Base-by-base conservation (phyloP, 2,113 vertebrate genomes). In the Cathartes aura region DNA sequence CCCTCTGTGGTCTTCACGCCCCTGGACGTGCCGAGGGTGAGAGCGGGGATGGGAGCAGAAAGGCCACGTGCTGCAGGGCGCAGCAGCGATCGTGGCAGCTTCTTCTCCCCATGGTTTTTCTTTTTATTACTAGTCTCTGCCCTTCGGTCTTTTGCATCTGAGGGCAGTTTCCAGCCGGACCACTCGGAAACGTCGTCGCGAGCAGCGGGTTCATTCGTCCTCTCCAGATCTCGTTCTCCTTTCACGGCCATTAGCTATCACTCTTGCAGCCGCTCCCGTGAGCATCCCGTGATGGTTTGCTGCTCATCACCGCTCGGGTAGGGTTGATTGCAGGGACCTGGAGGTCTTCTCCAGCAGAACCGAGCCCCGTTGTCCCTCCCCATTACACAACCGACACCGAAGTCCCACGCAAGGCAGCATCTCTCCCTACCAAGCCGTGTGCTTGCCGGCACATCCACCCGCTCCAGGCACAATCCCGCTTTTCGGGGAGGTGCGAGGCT, bases 381-480 rank as follows among this genome's bases (percentile, higher is more conserved):
- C 1, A 0, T 82, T 27, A 40, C 59, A 23, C 60, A 32, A 11
- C 32, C 1, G 2, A 19, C 58, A 13, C 79, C 3, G 0, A 48
- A n/a, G 19, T 45, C 42, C 58, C 56, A 5, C 0, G 0, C 58
- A 32, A 17, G 18, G 43, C 86, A 84, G 24, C 73, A 5, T 8
- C 70, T 70, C 24, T 38, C 71, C 52, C 15, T 7, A 2, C 50
- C 26, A 18, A 34, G 16, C 32, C 24, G 0, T 0, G 1, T 50
- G 40, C 67, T 52, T 6, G 0, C 12, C 3, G 0, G 52, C 45
- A 45, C 82, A 12, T 8, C 63, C 63, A 15, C 24, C 40, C 26
- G 0, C 27, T 4, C 11, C 0, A 1, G 52, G 4, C 52, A 8
- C 0, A 0, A 27, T 29, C 66, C 66, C 3, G 0, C 11, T n/a